A percentile compares a stretch with the other conserved stretches of the same genome.
phyloP scores from a whole-genome alignment of 2,113 vertebrate genomes.

The Menura novaehollandiae region DNA sequence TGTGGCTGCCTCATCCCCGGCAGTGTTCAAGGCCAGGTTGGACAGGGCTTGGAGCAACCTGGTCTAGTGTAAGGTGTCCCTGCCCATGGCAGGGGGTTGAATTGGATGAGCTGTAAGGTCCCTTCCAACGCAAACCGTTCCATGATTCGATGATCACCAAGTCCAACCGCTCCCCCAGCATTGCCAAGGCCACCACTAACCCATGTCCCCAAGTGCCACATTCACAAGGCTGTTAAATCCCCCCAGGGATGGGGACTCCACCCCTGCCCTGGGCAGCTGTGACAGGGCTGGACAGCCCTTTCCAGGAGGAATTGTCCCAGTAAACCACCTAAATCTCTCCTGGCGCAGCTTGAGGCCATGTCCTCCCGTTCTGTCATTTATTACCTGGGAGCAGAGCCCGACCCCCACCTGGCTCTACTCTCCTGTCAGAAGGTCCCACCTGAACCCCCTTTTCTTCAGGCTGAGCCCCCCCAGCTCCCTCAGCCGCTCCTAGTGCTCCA shows the following conservation, averaged over 20 bases:
- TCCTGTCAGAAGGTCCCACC: not conserved
- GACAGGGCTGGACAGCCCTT: not conserved
- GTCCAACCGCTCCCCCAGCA: not conserved
- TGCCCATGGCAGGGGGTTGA: not conserved
- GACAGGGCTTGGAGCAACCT: not conserved
- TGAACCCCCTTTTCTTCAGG: not conserved
- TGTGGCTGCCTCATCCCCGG: not conserved
- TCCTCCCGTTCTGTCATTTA: not conserved
- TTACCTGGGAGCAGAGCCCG: not conserved
- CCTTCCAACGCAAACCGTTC: not conserved
- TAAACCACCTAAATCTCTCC: not conserved
- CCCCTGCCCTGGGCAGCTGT: no score
- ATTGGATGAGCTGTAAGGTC: not conserved
- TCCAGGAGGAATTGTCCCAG: no score
- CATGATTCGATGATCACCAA: no score
- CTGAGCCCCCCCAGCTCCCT: not conserved
- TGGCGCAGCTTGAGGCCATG: not conserved
- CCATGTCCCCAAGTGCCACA: not conserved
- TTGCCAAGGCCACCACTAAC: not conserved
- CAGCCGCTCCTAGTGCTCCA: not conserved
- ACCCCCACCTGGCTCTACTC: not conserved
- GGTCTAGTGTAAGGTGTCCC: not conserved
- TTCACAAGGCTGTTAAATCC: not conserved
- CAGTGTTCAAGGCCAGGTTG: not conserved
- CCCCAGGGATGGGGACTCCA: not conserved